Evolutionary conservation across 2,888 invertebrate genomes (phyloP).

Genomic region (Xylocampa areola): DNA sequence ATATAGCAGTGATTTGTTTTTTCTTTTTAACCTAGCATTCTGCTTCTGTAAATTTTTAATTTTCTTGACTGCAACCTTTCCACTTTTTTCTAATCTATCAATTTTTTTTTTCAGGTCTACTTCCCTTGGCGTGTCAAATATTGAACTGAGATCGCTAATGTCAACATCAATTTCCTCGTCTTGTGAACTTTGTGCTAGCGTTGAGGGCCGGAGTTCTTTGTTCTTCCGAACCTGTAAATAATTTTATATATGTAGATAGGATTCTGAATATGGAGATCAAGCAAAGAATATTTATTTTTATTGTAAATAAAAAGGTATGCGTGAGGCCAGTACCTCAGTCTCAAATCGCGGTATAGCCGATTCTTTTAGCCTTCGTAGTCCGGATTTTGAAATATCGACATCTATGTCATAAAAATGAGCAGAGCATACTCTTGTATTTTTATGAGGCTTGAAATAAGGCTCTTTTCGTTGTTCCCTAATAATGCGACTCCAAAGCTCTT

Average conservation of each 20-base stretch:
- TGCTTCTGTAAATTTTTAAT: no score
- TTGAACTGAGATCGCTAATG: neutral
- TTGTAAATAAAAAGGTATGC: neutral
- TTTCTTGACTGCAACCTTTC: no score
- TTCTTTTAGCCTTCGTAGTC: slow-evolving; percentile 2
- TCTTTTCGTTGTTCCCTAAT: neutral
- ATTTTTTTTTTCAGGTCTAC: neutral
- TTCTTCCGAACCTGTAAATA: no score
- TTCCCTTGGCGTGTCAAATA: no score
- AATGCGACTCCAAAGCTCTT: neutral
- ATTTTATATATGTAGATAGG: no score
- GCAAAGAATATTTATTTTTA: neutral
- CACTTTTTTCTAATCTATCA: no score
- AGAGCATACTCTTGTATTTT: slow-evolving; percentile 3
- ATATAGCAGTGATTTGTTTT: no score
- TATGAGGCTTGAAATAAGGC: neutral
- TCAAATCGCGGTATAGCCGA: slow-evolving; percentile 5
- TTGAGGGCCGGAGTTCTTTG: no score
- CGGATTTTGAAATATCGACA: neutral
- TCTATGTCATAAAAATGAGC: slow-evolving; percentile 7
- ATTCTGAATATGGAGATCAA: neutral
- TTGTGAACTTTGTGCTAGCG: no score
- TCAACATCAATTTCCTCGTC: no score
- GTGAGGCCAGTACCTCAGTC: neutral
- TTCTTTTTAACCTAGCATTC: no score